phyloP scores from a whole-genome alignment of 1,140 invertebrate genomes.

The Brachionus plicatilis region DNA sequence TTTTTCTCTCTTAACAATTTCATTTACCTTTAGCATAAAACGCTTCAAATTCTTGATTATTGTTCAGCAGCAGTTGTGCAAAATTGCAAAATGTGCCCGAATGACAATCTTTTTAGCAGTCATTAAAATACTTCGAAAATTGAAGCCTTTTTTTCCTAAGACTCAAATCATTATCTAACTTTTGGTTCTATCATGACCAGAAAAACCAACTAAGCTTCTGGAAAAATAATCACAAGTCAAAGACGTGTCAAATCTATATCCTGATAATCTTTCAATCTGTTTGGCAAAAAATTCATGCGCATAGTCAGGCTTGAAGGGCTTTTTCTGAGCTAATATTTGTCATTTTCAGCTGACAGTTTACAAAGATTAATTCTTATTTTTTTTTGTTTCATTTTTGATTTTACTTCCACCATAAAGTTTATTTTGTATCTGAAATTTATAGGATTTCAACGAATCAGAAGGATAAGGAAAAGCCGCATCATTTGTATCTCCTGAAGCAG shows the following conservation, averaged over 20 bases:
- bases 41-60: no score
- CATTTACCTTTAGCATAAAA: no score
- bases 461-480: no score
- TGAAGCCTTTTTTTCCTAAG: background rate
- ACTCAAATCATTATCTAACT: background rate
- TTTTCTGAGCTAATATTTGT: background rate
- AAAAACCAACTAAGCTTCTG: background rate
- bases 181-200: background rate
- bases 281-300: background rate
- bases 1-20: background rate
- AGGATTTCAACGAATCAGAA: no score
- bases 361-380: background rate
- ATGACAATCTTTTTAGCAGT: no score
- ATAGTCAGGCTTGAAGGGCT: background rate
- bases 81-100: no score
- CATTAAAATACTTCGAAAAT: background rate
- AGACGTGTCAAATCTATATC: no score
- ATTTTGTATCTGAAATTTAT: no score
- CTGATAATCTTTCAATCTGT: background rate
- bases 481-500: no score
- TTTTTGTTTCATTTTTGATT: background rate
- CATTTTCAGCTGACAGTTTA: background rate
- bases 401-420: no score
- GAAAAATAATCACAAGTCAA: background rate
- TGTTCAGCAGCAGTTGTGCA: no score